These are phyloP conservation scores for Amblyteles armatorius DNA, from an alignment of 2,888 invertebrate species.

Conservation along the genomic window DNA sequence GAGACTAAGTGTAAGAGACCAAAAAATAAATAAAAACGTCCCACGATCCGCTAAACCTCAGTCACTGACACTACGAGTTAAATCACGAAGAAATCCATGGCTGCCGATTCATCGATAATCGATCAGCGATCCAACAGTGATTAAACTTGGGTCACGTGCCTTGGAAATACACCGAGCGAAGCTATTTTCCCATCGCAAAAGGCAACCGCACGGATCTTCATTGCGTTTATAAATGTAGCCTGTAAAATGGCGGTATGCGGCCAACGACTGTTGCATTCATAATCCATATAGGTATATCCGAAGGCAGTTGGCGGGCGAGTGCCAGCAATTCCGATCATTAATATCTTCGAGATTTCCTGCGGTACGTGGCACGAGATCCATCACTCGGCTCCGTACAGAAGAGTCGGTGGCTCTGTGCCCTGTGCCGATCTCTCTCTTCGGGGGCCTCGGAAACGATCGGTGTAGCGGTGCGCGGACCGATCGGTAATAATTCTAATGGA, in stretches of 20 bases:
- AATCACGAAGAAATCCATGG: too few relatives aligned
- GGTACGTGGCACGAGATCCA: constrained; percentile 49
- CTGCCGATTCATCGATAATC: not conserved
- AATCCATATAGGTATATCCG: not conserved
- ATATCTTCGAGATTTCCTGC: constrained; percentile 60
- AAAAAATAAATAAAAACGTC: too few relatives aligned
- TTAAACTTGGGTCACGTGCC: not conserved
- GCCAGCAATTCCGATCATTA: constrained; percentile 64
- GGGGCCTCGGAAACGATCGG: constrained; percentile 1
- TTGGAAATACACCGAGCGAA: not conserved
- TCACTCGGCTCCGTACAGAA: constrained; percentile 27
- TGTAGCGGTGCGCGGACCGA: constrained; percentile 18
- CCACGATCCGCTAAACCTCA: too few relatives aligned
- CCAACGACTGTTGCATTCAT: not conserved
- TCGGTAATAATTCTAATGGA: constrained; percentile 59
- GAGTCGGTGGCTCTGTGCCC: not conserved
- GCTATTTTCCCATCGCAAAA: constrained; percentile 4
- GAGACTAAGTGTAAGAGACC: too few relatives aligned
- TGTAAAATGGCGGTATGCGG: constrained; percentile 4
- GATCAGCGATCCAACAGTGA: not conserved
- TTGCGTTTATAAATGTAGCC: not conserved
- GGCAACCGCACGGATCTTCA: constrained; percentile 1
- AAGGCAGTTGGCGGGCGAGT: constrained; percentile 1
- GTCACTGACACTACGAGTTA: too few relatives aligned
- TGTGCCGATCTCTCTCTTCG: constrained; percentile 15